Base-by-base conservation (phyloP, 2,113 vertebrate species). In the Zosterops japonicus region DNA sequence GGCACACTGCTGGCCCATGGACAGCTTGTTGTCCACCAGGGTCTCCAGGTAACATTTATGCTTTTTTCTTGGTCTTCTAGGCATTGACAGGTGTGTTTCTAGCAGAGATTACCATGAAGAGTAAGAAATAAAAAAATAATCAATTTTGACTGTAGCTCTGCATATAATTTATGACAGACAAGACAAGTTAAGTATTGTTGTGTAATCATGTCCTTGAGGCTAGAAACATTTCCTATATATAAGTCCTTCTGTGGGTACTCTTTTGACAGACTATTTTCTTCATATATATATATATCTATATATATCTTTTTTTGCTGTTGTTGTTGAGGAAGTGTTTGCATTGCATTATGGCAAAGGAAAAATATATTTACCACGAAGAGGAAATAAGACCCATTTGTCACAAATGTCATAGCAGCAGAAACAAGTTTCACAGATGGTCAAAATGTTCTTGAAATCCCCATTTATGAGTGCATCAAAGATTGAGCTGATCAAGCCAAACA, bases 11-110 rank as follows among this genome's bases (percentile, higher is more conserved):
- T 72, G 69, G 14, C 50, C 19, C 41, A n/a, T 19, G 50, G n/a
- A 41, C 5, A 85, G 2, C 5, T 23, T 49, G 24, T 8, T 46
- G 24, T 82, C 15, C 60, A 20, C 29, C n/a, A 75, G 10, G 35
- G 67, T n/a, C 12, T 7, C 21, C 61, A 76, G 52, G 20, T 59
- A 83, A 69, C 4, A 35, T 69, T 31, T 56, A 31, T 20, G 12
- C 1, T 63, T 8, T 44, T 76, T 78, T 76, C 1, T 14, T 2
- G 2, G 0, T 28, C 8, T 71, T 13, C 23, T 68, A 24, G 16
- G 23, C 52, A 35, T 33, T 84, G 46, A 57, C 17, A 56, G 9
- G 2, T 52, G 24, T 61, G 8, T 22, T 91, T 87, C 44, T 33
- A 18, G 16, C 23, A 68, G 6, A 29, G 2, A 71, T 59, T 67